phyloP scores from a whole-genome alignment of 2,888 invertebrate species.

The Stegophylla sp. region DNA sequence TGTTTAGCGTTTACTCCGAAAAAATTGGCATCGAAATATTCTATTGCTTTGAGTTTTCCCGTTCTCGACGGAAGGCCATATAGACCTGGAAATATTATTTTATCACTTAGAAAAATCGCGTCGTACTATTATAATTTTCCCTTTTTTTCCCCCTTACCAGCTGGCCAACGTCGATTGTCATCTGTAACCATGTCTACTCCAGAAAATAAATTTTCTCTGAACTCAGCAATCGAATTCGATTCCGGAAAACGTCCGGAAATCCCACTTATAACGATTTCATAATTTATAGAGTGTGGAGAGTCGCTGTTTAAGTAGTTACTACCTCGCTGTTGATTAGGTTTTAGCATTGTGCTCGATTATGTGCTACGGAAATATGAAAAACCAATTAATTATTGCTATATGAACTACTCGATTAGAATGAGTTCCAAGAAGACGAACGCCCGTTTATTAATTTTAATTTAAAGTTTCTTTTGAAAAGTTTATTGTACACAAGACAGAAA shows the following conservation, averaged over 20 bases:
- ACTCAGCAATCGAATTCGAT: conserved; percentile 88
- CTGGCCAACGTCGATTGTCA: conserved; percentile 87
- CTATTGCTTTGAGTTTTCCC: conserved; percentile 82
- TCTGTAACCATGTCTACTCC: conserved; percentile 93
- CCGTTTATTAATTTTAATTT: too few species aligned
- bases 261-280: conserved; percentile 82
- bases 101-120: too few species aligned
- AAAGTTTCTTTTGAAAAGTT: too few species aligned
- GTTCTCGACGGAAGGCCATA: conserved; percentile 80
- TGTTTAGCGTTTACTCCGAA: conserved; percentile 92
- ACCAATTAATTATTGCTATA: not conserved
- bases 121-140: too few species aligned
- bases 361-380: not conserved
- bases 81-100: conserved; percentile 68
- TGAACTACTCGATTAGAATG: too few species aligned
- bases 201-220: conserved; percentile 86
- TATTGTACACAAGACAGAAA: too few species aligned
- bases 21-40: conserved; percentile 84
- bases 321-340: conserved; percentile 32
- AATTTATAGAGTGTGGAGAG: conserved; percentile 63
- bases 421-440: too few species aligned
- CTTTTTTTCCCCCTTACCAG: conserved; percentile 67
- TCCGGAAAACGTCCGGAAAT: conserved; percentile 87
- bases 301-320: not conserved
- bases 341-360: conserved; percentile 56